A percentile compares a stretch with the other conserved stretches of the same genome.
Conservation (phyloP, 2,113 vertebrate species). For the Antechinus flavipes region DNA sequence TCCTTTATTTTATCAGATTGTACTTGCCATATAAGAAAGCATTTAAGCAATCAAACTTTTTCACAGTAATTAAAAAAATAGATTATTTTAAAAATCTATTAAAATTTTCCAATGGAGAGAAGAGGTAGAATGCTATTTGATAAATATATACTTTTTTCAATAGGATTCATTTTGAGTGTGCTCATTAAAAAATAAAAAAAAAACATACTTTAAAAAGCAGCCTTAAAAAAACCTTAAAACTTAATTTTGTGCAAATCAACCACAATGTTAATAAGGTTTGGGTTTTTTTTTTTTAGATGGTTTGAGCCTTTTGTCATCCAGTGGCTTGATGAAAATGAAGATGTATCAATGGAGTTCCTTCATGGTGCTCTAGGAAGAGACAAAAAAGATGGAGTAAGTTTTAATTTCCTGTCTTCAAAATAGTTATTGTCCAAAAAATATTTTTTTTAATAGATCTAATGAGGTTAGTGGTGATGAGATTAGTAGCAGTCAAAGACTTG, state of each 20-base stretch:
- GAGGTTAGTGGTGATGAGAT: too few species aligned
- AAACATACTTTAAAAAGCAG: not conserved
- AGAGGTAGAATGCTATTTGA: not conserved
- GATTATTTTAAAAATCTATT: not conserved
- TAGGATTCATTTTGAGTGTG: not conserved
- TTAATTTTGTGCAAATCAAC: not conserved
- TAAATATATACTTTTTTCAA: not conserved
- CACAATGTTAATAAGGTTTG: not conserved
- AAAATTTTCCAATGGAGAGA: not conserved
- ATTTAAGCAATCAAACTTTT: not conserved
- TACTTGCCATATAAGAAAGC: not conserved
- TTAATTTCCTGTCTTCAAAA: not conserved
- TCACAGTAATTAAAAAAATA: not conserved
- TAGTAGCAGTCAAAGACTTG: too few species aligned
- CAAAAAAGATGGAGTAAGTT: constrained; percentile 97
- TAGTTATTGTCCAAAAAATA: not conserved
- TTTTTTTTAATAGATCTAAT: not conserved
- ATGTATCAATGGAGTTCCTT: constrained; percentile 97
- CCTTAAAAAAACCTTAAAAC: not conserved
- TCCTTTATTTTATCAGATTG: not conserved
- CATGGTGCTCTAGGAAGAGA: constrained; percentile 96
- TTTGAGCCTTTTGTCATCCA: constrained; percentile 99
- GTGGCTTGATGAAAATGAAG: constrained; percentile 99
- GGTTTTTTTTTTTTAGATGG: constrained; percentile 87
- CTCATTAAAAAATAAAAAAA: not conserved